A percentile compares a stretch with the other conserved stretches of the same genome.
These are phyloP conservation scores for Champsocephalus esox DNA, from an alignment of 2,797 vertebrate genomes.

Conservation along the genomic window DNA sequence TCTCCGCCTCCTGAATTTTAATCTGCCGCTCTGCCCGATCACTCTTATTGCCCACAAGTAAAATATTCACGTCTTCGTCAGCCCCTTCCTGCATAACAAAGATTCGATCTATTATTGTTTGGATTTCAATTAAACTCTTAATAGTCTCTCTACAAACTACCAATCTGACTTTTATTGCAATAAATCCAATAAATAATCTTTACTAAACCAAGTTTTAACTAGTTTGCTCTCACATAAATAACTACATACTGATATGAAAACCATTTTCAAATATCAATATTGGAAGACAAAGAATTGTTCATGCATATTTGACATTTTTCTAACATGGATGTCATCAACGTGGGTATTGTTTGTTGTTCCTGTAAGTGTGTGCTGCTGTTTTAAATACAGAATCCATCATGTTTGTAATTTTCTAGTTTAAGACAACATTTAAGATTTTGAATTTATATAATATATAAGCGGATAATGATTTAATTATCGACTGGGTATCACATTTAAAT, in stretches of 20 bases:
- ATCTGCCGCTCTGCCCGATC: conserved; percentile 86
- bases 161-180: not conserved
- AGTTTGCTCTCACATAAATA: not conserved
- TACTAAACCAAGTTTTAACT: not conserved
- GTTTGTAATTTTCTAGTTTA: not conserved
- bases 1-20: conserved; percentile 79
- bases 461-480: not conserved
- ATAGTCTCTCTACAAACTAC: not conserved
- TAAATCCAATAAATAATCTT: not conserved
- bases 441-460: not conserved
- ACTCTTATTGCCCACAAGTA: conserved; percentile 94
- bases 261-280: not conserved
- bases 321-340: not conserved
- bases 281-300: not conserved
- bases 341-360: not conserved
- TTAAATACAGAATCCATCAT: not conserved
- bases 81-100: conserved; percentile 84
- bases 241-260: not conserved
- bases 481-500: not conserved
- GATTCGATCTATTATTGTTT: conserved; percentile 9
- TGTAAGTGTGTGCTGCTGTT: not conserved
- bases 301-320: not conserved
- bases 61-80: conserved; percentile 76
- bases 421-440: not conserved
- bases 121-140: not conserved